These are phyloP conservation scores for Alligator mississippiensis DNA, from an alignment of 2,113 vertebrate species.

Conservation along the genomic window DNA sequence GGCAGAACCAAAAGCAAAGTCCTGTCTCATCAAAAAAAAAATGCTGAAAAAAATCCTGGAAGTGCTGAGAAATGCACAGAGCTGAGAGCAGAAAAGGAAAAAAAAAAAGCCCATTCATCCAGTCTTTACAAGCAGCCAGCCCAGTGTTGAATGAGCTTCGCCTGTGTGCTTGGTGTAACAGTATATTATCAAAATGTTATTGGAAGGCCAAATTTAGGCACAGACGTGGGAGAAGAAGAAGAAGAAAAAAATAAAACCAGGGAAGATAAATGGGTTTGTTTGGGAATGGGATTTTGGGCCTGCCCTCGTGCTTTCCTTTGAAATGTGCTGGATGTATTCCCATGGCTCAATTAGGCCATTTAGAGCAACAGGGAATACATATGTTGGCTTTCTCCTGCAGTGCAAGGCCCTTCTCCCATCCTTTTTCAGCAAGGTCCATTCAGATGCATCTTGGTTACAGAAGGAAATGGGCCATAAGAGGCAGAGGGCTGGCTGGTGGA, in stretches of 20 bases:
- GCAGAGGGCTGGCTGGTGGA: neutral
- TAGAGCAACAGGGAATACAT: constrained; percentile 13
- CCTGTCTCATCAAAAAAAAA: constrained; percentile 32
- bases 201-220: constrained; percentile 74
- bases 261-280: constrained; percentile 70
- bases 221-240: constrained; percentile 53
- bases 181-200: constrained; percentile 74
- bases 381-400: constrained; percentile 14
- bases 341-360: constrained; percentile 28
- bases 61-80: constrained; percentile 74
- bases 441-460: neutral
- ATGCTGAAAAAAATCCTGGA: constrained; percentile 53
- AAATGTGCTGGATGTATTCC: constrained; percentile 20
- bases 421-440: constrained; percentile 26
- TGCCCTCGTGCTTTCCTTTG: constrained; percentile 4
- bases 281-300: constrained; percentile 50
- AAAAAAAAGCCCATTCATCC: constrained; percentile 72
- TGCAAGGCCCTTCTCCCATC: constrained; percentile 25
- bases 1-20: constrained; percentile 54
- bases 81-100: neutral
- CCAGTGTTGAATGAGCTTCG: constrained; percentile 65
- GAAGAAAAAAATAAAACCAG: constrained; percentile 47
- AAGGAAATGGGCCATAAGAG: neutral
- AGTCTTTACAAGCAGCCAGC: constrained; percentile 71
- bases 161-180: constrained; percentile 69